These are phyloP conservation scores for Augiades crinisus DNA, from an alignment of 2,888 invertebrate genomes.

Conservation along the genomic window DNA sequence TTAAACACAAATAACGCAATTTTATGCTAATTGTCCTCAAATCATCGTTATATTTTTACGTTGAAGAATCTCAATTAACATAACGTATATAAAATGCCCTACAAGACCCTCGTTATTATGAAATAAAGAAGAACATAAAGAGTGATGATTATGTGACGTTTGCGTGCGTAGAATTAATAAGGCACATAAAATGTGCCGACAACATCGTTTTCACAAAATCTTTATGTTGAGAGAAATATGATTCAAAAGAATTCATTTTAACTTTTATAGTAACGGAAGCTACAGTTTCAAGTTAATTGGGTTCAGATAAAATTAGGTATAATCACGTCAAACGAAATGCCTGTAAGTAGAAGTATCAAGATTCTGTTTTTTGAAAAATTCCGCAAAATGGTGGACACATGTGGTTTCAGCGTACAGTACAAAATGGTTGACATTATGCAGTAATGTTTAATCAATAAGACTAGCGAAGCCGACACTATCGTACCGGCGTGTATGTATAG, in stretches of 20 bases:
- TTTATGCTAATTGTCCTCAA: conserved; percentile 34
- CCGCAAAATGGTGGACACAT: conserved; percentile 55
- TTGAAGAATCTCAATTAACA: conserved; percentile 29
- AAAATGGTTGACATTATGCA: conserved; percentile 68
- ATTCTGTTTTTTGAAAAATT: neutral
- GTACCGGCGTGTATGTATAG: neutral
- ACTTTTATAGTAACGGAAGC: neutral
- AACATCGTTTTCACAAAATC: conserved; percentile 25
- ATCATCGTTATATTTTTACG: conserved; percentile 26
- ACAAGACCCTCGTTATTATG: conserved; percentile 33
- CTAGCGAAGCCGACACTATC: conserved; percentile 30
- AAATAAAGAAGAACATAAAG: conserved; percentile 33
- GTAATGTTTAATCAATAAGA: conserved; percentile 63
- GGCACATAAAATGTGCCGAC: conserved; percentile 38
- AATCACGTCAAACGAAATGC: neutral
- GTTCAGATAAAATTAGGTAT: neutral
- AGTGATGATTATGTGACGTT: conserved; percentile 45
- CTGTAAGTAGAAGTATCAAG: neutral
- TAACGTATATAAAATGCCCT: conserved; percentile 27
- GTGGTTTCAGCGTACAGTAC: conserved; percentile 45
- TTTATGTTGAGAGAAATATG: conserved; percentile 17
- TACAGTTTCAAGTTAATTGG: neutral
- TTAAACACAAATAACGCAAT: conserved; percentile 35
- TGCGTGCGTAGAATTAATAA: conserved; percentile 49
- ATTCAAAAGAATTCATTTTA: conserved; percentile 33